Evolutionary conservation across 2,888 invertebrate species (phyloP), one percentile per base, ranked within the genome.

Genomic region (Abrostola tripartita): DNA sequence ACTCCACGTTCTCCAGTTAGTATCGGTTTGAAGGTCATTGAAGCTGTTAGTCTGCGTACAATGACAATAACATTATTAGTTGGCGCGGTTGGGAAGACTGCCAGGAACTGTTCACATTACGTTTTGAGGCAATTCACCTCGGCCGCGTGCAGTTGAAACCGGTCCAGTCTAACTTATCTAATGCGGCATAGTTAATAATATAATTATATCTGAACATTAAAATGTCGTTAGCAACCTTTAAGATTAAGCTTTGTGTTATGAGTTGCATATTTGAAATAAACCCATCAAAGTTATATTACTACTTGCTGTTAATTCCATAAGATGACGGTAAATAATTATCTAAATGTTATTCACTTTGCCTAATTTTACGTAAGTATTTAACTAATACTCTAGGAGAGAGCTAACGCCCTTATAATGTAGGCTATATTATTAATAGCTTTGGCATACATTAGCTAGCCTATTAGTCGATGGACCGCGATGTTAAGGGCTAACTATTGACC

Each of bases 401-500:
- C 60, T 61, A 71, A 68, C 75, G 68, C 81, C 82, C 83, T 85
- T 83, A 79, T 81, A 84, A 85, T 84, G 78, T 85, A 82, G 85
- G 82, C 79, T 82, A 80, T 83, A 83, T 84, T 91, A 91, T 90
- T 90, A 86, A 90, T 92, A 90, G 85, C 85, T 71, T 68, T 47
- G 83, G 81, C 86, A 88, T 86, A 89, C 86, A 88, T 91, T 88
- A 88, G 85, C 88, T 70, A 74, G 81, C 86, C 88, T 88, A 91
- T 92, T 91, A 91, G 81, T 75, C 83, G 84, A 87, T 88, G 86
- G 84, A 74, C 83, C 78, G 85, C 82, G 73, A 77, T 86, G 87
- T 88, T 88, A 86, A 88, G 88, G 85, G 85, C 85, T 84, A 87
- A 85, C 83, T 87, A 88, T 88, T 71, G 73, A 88, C 88, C 86